These are phyloP conservation scores for Apocheima hispidaria DNA, from an alignment of 2,888 invertebrate species.

Conservation along the genomic window DNA sequence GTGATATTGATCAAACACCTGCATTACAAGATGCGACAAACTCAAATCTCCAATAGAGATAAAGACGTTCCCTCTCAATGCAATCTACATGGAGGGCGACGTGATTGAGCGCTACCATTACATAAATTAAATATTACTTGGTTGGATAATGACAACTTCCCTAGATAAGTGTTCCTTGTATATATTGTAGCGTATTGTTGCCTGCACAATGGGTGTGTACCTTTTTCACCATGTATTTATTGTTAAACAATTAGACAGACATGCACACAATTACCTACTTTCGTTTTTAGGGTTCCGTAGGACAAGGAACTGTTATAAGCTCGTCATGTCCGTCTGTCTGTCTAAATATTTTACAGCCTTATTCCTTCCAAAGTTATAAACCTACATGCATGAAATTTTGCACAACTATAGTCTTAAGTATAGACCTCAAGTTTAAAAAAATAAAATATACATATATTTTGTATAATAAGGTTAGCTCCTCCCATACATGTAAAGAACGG, in stretches of 20 bases:
- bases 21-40: constrained; percentile 42
- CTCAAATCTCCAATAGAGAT: constrained; percentile 12
- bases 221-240: constrained; percentile 2
- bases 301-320: no score
- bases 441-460: no score
- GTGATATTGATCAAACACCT: constrained; percentile 55
- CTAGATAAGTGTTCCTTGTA: constrained; percentile 3
- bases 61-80: constrained; percentile 5
- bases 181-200: constrained; percentile 9
- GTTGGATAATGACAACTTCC: neutral
- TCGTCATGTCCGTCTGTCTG: no score
- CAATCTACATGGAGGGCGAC: constrained; percentile 3
- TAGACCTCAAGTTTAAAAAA: no score
- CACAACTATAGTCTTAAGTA: no score
- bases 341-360: no score
- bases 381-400: no score
- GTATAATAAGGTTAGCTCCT: no score
- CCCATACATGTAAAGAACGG: no score
- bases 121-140: constrained; percentile 9
- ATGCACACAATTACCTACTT: constrained; percentile 11
- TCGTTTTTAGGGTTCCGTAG: no score
- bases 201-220: constrained; percentile 5
- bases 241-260: constrained; percentile 14
- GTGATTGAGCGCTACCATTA: constrained; percentile 5
- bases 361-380: no score